Evolutionary conservation across 2,797 vertebrate genomes (phyloP).

Genomic region (Oceanodroma leucorhoa): DNA sequence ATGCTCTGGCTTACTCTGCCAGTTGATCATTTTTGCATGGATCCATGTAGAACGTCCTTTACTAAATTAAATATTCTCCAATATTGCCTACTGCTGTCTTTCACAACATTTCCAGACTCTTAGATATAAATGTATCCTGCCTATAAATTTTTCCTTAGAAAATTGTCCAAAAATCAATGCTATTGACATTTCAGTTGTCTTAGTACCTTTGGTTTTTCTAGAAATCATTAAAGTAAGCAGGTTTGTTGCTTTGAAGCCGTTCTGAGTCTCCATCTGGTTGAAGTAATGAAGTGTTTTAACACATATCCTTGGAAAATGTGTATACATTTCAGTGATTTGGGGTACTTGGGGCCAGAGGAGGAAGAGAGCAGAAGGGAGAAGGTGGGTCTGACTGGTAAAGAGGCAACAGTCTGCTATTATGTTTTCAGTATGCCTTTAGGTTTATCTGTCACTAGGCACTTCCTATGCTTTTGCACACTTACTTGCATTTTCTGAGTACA

Average conservation of each 20-base stretch:
- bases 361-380: background rate
- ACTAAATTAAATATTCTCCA: slow-evolving; percentile 18
- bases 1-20: background rate
- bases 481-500: background rate
- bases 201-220: background rate
- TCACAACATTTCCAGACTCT: background rate
- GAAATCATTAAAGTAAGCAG: background rate
- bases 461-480: background rate
- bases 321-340: background rate
- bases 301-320: background rate
- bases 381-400: background rate
- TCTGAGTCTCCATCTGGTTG: background rate
- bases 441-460: background rate
- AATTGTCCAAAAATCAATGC: background rate
- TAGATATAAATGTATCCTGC: background rate
- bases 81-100: background rate
- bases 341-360: background rate
- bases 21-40: background rate
- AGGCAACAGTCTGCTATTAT: background rate
- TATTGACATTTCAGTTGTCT: background rate
- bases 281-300: background rate
- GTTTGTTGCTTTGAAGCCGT: background rate
- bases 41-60: background rate
- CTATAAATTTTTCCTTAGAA: background rate
- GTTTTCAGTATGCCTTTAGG: background rate